phyloP scores from a whole-genome alignment of 2,113 vertebrate genomes.

The Alethe castanea region DNA sequence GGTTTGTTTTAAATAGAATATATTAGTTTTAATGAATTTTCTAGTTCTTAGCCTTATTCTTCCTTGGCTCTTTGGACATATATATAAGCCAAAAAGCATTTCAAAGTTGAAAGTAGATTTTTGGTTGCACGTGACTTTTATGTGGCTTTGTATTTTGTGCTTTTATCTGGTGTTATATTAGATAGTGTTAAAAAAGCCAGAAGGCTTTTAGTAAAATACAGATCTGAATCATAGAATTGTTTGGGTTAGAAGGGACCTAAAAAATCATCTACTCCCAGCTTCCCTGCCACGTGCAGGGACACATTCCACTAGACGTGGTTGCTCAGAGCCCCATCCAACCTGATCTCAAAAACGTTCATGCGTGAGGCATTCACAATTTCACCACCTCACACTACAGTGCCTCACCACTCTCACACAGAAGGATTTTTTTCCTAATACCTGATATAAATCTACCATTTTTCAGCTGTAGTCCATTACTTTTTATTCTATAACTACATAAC shows the following conservation, averaged over 20 bases:
- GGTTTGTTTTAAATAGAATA: neutral
- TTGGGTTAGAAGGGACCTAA: neutral
- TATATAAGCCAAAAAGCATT: neutral
- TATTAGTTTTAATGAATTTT: neutral
- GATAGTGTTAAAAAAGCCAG: rapidly evolving
- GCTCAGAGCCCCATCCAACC: neutral
- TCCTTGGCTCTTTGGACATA: neutral
- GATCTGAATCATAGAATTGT: neutral
- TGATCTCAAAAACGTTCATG: neutral
- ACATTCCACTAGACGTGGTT: neutral
- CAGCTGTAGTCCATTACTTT: neutral
- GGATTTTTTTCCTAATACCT: neutral
- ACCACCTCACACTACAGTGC: neutral
- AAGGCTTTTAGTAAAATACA: neutral
- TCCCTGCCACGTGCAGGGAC: neutral
- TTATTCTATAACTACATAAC: rapidly evolving
- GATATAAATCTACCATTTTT: rapidly evolving
- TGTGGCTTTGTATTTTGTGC: neutral
- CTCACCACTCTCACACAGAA: neutral
- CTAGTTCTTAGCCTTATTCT: neutral
- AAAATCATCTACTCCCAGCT: neutral
- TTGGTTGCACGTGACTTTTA: neutral
- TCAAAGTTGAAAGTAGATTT: neutral
- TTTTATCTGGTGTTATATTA: neutral
- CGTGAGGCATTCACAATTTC: too few species aligned